phyloP scores from a whole-genome alignment of 2,113 vertebrate genomes.

The Caranx ignobilis region DNA sequence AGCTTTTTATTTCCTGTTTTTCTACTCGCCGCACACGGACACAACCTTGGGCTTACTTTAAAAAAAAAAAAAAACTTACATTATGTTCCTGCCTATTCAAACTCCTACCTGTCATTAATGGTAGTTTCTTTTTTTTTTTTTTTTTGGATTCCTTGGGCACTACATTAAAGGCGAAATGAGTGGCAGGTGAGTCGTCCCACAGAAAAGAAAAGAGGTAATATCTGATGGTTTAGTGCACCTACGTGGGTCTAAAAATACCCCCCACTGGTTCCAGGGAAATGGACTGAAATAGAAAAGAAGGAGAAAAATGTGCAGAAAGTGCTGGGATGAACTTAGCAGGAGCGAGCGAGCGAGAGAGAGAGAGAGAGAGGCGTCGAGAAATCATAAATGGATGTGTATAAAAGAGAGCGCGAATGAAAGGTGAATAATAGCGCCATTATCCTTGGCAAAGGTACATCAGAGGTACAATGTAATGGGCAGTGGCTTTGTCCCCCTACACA shows the following conservation, averaged over 20 bases:
- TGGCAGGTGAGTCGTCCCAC: slow-evolving; percentile 20
- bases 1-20: background rate
- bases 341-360: background rate
- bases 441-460: slow-evolving; percentile 33
- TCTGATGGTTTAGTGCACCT: background rate
- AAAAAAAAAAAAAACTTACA: background rate
- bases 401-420: slow-evolving; percentile 53
- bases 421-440: slow-evolving; percentile 64
- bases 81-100: slow-evolving; percentile 16
- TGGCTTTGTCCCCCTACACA: slow-evolving; percentile 44
- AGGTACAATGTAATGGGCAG: slow-evolving; percentile 35
- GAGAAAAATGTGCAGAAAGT: slow-evolving; percentile 47
- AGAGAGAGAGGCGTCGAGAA: slow-evolving; percentile 16
- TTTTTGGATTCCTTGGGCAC: background rate
- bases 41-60: background rate
- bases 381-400: slow-evolving; percentile 50
- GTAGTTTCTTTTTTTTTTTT: background rate
- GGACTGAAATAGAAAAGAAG: slow-evolving; percentile 52
- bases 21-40: background rate
- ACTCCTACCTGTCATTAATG: slow-evolving; percentile 23
- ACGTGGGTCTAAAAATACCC: slow-evolving; percentile 22
- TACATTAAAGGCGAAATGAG: slow-evolving; percentile 8
- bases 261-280: slow-evolving; percentile 47
- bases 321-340: slow-evolving; percentile 27
- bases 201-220: slow-evolving; percentile 34